Base-by-base conservation (phyloP, 2,888 invertebrate species). In the Trissolcus brochymenae region DNA sequence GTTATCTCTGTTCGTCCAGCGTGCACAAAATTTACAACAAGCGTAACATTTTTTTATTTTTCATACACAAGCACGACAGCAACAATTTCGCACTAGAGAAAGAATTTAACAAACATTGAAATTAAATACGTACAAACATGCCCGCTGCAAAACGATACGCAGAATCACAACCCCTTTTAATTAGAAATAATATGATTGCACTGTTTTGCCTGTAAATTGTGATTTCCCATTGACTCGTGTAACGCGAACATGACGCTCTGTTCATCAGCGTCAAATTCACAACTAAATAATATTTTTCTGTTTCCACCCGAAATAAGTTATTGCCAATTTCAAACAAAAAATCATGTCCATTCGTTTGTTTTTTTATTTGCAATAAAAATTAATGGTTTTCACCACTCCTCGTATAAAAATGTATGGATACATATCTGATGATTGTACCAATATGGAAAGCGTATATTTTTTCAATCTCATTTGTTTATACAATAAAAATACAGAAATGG, bases 121-220 rank as follows among this genome's bases (percentile, higher is more conserved):
- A 67, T 74, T 67, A 74, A 35, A 62, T 53, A 56, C 35, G 16
- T 17, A 11, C 51, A 59, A 59, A 72, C 35, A 60, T 72, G 25
- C 53, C 54, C 25, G 6, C 11, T 17, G 40, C 29, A 41, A 35
- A 46, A 59, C 35, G 53, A 53, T 49, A 71, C 50, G 35, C 57
- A 50, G 57, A 71, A 64, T 71, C 57, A 59, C 65, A 46, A 73
- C 60, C 55, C 54, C 55, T 73, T 65, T 73, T 55, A 73, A 73
- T 66, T 73, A 60, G 50, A 73, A 65, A 66, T 73, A 73, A 73
- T 60, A 50, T 35, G 60, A 55, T 59, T 66, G 21, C 53, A 17
- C 57, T 46, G 57, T 57, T 64, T 65, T 54, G 16, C 40, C 53
- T 51, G 62, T 53, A 59, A 59, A 72, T 72, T 64, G 57, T 64